A percentile compares a stretch with the other conserved stretches of the same genome.
These are phyloP conservation scores for Lepisosteus osseus DNA, from an alignment of 2,113 vertebrate genomes.

Conservation along the genomic window DNA sequence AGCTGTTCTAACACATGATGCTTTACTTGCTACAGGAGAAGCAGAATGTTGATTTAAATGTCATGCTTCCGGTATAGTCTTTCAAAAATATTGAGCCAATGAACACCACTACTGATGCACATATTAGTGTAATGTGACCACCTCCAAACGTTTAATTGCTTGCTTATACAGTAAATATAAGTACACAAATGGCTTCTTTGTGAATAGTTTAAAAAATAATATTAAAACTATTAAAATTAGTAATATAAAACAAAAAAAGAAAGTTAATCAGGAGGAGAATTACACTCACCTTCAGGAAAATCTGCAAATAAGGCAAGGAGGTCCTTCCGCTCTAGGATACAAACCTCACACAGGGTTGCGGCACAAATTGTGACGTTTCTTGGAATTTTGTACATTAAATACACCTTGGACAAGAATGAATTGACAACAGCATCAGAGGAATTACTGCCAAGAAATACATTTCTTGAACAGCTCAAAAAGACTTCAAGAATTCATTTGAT, in stretches of 20 bases:
- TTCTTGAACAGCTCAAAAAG: no score
- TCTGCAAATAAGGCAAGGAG: slow-evolving; percentile 23
- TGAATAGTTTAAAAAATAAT: no score
- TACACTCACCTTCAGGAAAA: slow-evolving; percentile 25
- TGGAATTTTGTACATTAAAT: slow-evolving; percentile 26
- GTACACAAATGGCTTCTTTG: no score
- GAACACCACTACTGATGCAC: neutral
- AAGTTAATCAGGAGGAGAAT: neutral
- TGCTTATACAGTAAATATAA: no score
- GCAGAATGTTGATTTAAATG: neutral
- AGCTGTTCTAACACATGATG: neutral
- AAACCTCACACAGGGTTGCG: slow-evolving; percentile 26
- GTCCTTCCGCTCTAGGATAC: slow-evolving; percentile 22
- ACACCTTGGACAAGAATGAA: slow-evolving; percentile 11
- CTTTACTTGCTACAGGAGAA: neutral
- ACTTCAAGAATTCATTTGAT: no score
- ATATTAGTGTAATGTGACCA: no score
- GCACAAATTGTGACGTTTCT: slow-evolving; percentile 30
- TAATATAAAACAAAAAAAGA: no score
- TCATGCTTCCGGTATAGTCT: no score
- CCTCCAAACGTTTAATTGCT: no score
- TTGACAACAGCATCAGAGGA: no score
- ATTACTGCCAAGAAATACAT: no score
- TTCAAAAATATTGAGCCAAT: neutral
- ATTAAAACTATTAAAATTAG: no score